These are phyloP conservation scores for Coremacera marginata DNA, from an alignment of 2,888 invertebrate genomes.

Conservation along the genomic window DNA sequence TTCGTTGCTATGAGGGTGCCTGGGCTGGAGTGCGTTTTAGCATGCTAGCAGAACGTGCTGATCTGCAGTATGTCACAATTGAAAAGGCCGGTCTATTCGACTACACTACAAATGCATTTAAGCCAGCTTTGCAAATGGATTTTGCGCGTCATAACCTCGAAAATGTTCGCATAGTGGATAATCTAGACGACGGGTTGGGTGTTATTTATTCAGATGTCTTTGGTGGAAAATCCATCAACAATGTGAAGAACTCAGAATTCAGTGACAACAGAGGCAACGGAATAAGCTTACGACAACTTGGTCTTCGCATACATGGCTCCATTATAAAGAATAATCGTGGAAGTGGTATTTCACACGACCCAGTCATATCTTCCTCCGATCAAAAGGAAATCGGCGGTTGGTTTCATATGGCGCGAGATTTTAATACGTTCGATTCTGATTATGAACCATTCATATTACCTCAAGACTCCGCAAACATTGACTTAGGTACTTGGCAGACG, in stretches of 20 bases:
- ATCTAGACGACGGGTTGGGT: slow-evolving; percentile 93
- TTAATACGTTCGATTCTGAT: slow-evolving; percentile 76
- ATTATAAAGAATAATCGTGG: slow-evolving; percentile 84
- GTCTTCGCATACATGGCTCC: slow-evolving; percentile 83
- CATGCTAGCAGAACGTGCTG: slow-evolving; percentile 86
- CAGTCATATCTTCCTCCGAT: slow-evolving; percentile 83
- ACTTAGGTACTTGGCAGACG: slow-evolving; percentile 80
- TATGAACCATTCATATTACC: slow-evolving; percentile 83
- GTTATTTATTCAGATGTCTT: slow-evolving; percentile 95
- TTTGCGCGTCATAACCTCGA: slow-evolving; percentile 86
- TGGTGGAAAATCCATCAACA: slow-evolving; percentile 84
- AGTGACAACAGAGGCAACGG: slow-evolving; percentile 89
- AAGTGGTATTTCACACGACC: slow-evolving; percentile 93
- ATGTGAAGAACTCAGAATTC: slow-evolving; percentile 87
- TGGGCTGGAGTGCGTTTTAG: slow-evolving; percentile 96
- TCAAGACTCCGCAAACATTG: slow-evolving; percentile 72
- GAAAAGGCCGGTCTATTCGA: slow-evolving; percentile 95
- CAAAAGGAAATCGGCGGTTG: slow-evolving; percentile 94
- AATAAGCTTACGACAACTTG: slow-evolving; percentile 89
- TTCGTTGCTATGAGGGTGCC: slow-evolving; percentile 89
- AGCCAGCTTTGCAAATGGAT: slow-evolving; percentile 90
- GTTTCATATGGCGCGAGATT: slow-evolving; percentile 81
- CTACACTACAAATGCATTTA: slow-evolving; percentile 88
- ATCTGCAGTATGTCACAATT: slow-evolving; percentile 88
- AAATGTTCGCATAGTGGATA: slow-evolving; percentile 84